A percentile compares a stretch with the other conserved stretches of the same genome.
Conservation (phyloP, 2,113 vertebrate genomes). For the Anolis carolinensis region DNA sequence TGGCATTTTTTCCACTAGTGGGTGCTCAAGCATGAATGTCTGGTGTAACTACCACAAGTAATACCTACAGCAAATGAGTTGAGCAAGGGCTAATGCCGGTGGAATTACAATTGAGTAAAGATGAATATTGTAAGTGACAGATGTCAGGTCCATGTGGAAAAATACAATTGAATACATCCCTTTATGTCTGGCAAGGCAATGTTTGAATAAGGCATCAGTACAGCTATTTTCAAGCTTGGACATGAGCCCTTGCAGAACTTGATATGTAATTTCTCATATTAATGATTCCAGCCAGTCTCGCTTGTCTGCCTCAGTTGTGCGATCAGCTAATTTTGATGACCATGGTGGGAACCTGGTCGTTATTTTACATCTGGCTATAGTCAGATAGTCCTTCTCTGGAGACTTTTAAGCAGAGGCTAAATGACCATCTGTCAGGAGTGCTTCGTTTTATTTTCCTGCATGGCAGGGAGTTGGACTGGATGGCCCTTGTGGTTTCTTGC, state of each 20-base stretch:
- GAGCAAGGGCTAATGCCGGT: not conserved
- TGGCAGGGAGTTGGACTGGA: too few relatives aligned
- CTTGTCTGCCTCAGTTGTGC: not conserved
- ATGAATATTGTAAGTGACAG: not conserved
- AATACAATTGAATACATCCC: not conserved
- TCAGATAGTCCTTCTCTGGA: too few relatives aligned
- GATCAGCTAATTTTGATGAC: not conserved
- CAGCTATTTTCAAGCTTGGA: constrained; percentile 21
- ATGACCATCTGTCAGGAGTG: too few relatives aligned
- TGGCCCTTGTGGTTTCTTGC: too few relatives aligned
- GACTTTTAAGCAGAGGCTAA: too few relatives aligned
- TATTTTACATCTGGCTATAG: too few relatives aligned
- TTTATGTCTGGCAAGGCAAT: not conserved
- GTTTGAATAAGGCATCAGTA: not conserved
- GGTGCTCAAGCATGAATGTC: not conserved
- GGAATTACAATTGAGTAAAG: not conserved
- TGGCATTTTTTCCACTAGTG: not conserved
- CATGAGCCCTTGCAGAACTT: constrained; percentile 43
- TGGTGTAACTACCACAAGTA: not conserved
- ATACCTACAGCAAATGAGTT: not conserved
- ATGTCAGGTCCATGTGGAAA: not conserved
- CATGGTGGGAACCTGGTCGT: too few relatives aligned
- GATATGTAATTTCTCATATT: not conserved
- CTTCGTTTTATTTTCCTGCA: too few relatives aligned
- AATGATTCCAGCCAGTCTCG: not conserved